Evolutionary conservation across 2,888 invertebrate genomes (phyloP), one percentile per base, ranked within the genome.

Genomic region (Diarsia dahlii): DNA sequence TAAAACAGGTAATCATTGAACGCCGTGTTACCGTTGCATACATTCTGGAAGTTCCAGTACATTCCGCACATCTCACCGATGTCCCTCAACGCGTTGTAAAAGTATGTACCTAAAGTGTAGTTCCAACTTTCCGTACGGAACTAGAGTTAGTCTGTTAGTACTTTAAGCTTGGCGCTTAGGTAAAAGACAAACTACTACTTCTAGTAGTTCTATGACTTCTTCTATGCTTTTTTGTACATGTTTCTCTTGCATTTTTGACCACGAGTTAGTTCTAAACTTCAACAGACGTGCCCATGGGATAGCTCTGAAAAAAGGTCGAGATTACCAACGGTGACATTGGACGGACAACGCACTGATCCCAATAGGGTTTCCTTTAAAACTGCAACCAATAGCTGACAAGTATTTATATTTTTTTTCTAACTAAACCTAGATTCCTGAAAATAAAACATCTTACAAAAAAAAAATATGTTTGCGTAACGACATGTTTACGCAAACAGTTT

Each of bases 111-210:
- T 45, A 76, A 76, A 81, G 65, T 62, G 77, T 65, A 82, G 67
- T 76, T 77, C 58, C 13, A 76, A 67, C 63, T 71, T 82, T 65
- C 78, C 52, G 58, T 13, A 50, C 34, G 34, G 52, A 52, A 39
- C 63, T 64, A 39, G 45, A 82, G 64, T 82, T 78, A 34, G 80
- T 68, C 71, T 50, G 71, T 65, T 50, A 60, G 60, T 54, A 45
- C 23, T 64, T 48, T 23, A 65, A 73, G 68, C 46, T 58, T 58
- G n/a, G 62, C 66, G 68, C 69, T 83, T 78, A 81, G 69, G 79
- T 73, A 70, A 82, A 71, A 80, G 62, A 84, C 56, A 80, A 84
- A 84, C 71, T 69, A 69, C 68, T 48, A 76, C 66, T 66, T 18
- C 28, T 65, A 50, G 65, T 67, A 75, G 66, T 75, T 77, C 34